A percentile compares a stretch with the other conserved stretches of the same genome.
Conservation (phyloP, 2,888 invertebrate genomes). For the Ommatoiulus sabulosus region DNA sequence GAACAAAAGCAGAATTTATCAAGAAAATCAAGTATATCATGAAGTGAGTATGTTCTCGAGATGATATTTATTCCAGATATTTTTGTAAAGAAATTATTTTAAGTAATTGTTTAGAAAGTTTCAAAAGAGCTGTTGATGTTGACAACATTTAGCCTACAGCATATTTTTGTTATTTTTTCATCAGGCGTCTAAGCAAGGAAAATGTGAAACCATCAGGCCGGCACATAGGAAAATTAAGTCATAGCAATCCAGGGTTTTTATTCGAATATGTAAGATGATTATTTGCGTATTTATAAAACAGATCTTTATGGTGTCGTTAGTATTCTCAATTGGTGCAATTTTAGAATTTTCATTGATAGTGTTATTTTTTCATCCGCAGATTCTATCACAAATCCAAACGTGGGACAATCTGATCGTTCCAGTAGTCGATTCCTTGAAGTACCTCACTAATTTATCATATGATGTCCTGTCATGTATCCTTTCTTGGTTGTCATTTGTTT, state of each 20-base stretch:
- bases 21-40: constrained; percentile 95
- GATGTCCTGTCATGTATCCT: constrained; percentile 88
- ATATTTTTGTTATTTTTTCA: background rate
- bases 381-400: constrained; percentile 85
- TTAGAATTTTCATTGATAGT: background rate
- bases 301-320: background rate
- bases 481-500: constrained; percentile 54
- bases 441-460: constrained; percentile 92
- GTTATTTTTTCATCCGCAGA: constrained; percentile 67
- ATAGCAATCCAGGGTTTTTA: constrained; percentile 93
- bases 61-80: background rate
- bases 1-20: constrained; percentile 86
- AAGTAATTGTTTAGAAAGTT: too few relatives aligned
- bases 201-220: constrained; percentile 97
- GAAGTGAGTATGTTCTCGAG: constrained; percentile 78
- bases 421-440: constrained; percentile 97
- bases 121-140: too few relatives aligned
- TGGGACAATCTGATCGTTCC: constrained; percentile 96
- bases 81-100: too few relatives aligned
- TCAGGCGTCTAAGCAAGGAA: constrained; percentile 85
- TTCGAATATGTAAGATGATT: constrained; percentile 89
- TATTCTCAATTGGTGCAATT: background rate
- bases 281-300: background rate
- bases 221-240: constrained; percentile 95
- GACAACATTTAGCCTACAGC: too few relatives aligned